Percentiles rank a stretch among this genome's conserved stretches.
Conservation (phyloP, 2,113 vertebrate genomes). For the Heteronetta atricapilla region DNA sequence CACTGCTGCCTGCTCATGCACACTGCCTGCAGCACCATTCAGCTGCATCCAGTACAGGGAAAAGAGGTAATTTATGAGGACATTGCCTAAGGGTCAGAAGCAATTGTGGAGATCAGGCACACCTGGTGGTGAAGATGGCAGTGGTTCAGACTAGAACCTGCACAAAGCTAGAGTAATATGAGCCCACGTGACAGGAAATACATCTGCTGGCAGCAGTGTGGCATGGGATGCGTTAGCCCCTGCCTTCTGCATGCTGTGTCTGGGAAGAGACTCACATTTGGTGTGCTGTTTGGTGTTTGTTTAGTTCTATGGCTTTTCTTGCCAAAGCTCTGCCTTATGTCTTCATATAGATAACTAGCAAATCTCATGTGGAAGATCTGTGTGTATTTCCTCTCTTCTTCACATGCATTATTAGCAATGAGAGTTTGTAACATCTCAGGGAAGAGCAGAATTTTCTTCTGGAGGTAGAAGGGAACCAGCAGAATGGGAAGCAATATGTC, state of each 20-base stretch:
- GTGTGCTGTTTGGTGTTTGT: not conserved
- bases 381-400: not conserved
- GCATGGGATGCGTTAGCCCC: not conserved
- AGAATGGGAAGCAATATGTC: not conserved
- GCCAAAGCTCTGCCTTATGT: not conserved
- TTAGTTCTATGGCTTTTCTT: not conserved
- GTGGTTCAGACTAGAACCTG: not conserved
- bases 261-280: not conserved
- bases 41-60: not conserved
- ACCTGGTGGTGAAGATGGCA: not conserved
- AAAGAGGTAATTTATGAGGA: not conserved
- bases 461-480: not conserved
- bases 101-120: not conserved
- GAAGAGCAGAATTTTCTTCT: not conserved
- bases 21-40: rapidly evolving
- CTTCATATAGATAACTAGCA: not conserved
- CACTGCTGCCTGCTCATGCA: not conserved
- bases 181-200: rapidly evolving
- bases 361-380: not conserved
- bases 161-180: too few relatives aligned
- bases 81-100: rapidly evolving
- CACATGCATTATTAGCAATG: not conserved
- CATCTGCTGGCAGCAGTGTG: rapidly evolving
- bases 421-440: not conserved
- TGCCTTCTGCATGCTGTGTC: not conserved